Percentiles rank a stretch among this genome's conserved stretches.
These are phyloP conservation scores for Jacana jacana DNA, from an alignment of 2,113 vertebrate genomes.

Conservation along the genomic window DNA sequence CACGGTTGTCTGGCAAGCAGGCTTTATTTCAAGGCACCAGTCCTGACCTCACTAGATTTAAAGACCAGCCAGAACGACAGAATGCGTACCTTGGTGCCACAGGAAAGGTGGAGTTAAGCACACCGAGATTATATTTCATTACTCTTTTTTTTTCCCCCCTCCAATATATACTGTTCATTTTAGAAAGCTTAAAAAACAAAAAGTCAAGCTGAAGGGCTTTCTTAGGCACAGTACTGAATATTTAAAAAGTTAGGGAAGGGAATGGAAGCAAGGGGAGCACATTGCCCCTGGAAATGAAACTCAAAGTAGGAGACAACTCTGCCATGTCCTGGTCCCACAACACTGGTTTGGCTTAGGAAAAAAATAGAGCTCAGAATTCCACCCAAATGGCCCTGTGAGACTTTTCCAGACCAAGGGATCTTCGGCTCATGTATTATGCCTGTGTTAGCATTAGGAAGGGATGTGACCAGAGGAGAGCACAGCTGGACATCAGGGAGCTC, in stretches of 20 bases:
- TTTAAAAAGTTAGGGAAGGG: background rate
- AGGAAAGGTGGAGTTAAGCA: slow-evolving; percentile 42
- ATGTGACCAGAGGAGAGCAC: background rate
- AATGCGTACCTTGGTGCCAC: slow-evolving; percentile 27
- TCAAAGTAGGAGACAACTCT: background rate
- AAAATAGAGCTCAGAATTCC: background rate
- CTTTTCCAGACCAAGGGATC: background rate
- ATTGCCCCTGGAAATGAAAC: background rate
- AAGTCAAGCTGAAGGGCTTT: background rate
- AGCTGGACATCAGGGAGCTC: background rate
- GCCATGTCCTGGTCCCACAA: rapidly evolving
- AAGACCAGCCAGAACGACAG: slow-evolving; percentile 50
- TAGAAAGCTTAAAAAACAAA: background rate
- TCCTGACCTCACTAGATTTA: slow-evolving; percentile 59
- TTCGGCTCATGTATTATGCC: rapidly evolving
- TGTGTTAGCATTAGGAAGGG: background rate
- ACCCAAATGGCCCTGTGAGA: rapidly evolving
- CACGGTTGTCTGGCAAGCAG: slow-evolving; percentile 59
- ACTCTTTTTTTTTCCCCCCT: background rate
- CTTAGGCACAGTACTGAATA: background rate
- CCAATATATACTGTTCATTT: background rate
- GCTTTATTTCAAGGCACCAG: slow-evolving; percentile 62
- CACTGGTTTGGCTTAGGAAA: background rate
- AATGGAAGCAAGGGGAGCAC: background rate
- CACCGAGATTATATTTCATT: slow-evolving; percentile 15